Conservation (phyloP, 2,113 vertebrate species). For the Platanista minor region DNA sequence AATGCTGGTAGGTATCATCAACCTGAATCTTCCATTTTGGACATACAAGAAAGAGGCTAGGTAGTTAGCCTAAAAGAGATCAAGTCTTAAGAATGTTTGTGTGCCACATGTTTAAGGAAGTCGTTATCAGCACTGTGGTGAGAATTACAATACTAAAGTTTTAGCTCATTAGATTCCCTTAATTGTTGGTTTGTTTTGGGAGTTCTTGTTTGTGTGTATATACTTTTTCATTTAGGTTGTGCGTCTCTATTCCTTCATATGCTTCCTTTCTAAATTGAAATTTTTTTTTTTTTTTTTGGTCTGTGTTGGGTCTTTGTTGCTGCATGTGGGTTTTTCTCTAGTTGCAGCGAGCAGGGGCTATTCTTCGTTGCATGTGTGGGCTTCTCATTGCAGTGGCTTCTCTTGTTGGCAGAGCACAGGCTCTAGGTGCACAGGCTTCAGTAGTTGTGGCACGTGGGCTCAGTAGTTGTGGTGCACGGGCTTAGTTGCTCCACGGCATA, state of each 20-base stretch:
- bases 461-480: too few relatives aligned
- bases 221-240: background rate
- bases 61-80: background rate
- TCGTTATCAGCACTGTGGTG: background rate
- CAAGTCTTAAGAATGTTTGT: background rate
- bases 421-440: too few relatives aligned
- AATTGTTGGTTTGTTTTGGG: background rate
- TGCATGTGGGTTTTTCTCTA: too few relatives aligned
- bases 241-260: background rate
- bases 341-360: too few relatives aligned
- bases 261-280: background rate
- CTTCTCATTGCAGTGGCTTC: too few relatives aligned
- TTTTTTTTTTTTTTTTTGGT: background rate
- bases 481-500: too few relatives aligned
- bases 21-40: background rate
- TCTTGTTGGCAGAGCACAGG: too few relatives aligned
- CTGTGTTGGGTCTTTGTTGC: too few relatives aligned
- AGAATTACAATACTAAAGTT: background rate
- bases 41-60: background rate
- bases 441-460: too few relatives aligned
- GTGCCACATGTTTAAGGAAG: background rate
- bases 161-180: background rate
- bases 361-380: too few relatives aligned
- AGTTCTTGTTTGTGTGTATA: background rate
- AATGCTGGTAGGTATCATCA: conserved; percentile 89